Evolutionary conservation across 2,113 vertebrate genomes (phyloP), one percentile per base, ranked within the genome.

Genomic region (Amblyopsis rosae): DNA sequence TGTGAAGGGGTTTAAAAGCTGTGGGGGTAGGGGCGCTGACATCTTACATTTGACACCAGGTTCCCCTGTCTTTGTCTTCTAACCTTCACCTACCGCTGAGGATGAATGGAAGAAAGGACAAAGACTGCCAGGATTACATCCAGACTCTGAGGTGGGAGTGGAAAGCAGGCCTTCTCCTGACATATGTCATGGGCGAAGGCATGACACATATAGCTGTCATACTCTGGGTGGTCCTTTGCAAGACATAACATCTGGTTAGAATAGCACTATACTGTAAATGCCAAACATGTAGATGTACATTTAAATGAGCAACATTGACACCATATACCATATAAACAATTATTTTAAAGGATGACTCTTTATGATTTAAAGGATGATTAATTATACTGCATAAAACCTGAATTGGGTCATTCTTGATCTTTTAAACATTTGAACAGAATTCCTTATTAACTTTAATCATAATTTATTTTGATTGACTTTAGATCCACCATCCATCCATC

Each of bases 101-200:
- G 95, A 88, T 95, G 95, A 90, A 98, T 93, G 69, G 96, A 91
- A 69, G 95, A 98, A 72, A 98, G 93, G 86, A 98, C 95, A 90
- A 97, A 98, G 86, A 97, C 88, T 9, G 96, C 90, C 75, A 96
- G 91, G 90, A 98, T 88, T 85, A 94, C 89, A 81, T 96, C 94
- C 88, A 97, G 89, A 89, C 91, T 94, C 76, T 86, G 93, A 59
- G 90, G 92, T 75, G 95, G 96, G 83, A 97, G 96, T 55, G 96
- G 95, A 89, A 95, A 94, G 75, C 90, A 86, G 67, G 88, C 87
- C 67, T 70, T 62, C 74, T 93, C 93, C 72, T 96, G 91, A 81
- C 95, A 94, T 63, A 98, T 82, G 69, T 97, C 94, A 69, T 94
- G 95, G 84, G 96, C 91, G 90, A 97, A 98, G 77, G 94, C 94